Percentiles rank a stretch among this genome's conserved stretches.
Conservation (phyloP, 2,888 invertebrate genomes). For the Xestia xanthographa region DNA sequence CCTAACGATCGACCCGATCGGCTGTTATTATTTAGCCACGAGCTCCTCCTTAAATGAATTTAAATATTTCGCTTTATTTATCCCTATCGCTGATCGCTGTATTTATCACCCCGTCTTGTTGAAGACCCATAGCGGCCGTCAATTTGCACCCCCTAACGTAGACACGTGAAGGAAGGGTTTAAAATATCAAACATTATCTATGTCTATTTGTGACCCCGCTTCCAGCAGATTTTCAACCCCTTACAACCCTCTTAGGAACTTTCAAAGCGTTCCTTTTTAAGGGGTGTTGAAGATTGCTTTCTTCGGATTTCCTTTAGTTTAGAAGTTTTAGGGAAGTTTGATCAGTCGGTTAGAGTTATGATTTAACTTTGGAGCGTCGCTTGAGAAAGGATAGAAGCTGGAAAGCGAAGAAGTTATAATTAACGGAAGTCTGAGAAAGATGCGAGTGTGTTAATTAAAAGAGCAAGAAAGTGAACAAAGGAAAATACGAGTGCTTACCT, state of each 20-base stretch:
- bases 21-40: too few relatives aligned
- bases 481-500: not conserved
- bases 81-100: constrained; percentile 7
- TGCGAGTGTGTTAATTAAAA: constrained; percentile 5
- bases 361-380: constrained; percentile 2
- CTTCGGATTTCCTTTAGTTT: constrained; percentile 23
- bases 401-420: constrained; percentile 16
- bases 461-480: not conserved
- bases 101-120: not conserved
- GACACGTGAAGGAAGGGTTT: constrained; percentile 50
- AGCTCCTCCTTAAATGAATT: not conserved
- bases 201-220: constrained; percentile 49
- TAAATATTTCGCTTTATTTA: not conserved
- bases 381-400: constrained; percentile 7
- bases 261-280: constrained; percentile 39
- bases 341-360: constrained; percentile 22
- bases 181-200: constrained; percentile 66
- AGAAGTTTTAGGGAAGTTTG: constrained; percentile 39
- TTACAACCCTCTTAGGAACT: constrained; percentile 38
- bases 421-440: not conserved
- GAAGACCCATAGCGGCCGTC: constrained; percentile 5
- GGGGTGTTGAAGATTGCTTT: constrained; percentile 41
- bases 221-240: constrained; percentile 58
- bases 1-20: too few relatives aligned
- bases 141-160: constrained; percentile 56